Percentiles rank a stretch among this genome's conserved stretches.
phyloP scores from a whole-genome alignment of 2,888 invertebrate genomes.

The Parnassius orleans region DNA sequence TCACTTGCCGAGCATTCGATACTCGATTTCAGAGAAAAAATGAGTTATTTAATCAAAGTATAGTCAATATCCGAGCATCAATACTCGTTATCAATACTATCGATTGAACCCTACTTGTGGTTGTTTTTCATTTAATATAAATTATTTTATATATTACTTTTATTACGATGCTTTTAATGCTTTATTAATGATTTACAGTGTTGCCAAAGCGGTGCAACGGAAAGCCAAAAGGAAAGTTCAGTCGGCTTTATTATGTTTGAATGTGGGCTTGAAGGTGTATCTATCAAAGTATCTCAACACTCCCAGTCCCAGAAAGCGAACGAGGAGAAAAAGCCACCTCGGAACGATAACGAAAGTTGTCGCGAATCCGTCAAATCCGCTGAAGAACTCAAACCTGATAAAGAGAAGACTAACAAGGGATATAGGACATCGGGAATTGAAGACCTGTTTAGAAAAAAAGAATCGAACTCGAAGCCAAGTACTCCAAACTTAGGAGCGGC shows the following conservation, averaged over 20 bases:
- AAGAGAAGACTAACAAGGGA: conserved; percentile 54
- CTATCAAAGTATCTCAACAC: conserved; percentile 87
- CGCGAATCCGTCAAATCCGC: conserved; percentile 74
- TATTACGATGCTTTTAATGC: not conserved
- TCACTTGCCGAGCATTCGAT: too few relatives aligned
- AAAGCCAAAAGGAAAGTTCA: conserved; percentile 82
- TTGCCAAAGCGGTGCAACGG: conserved; percentile 62
- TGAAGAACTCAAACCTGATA: conserved; percentile 66
- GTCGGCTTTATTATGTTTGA: conserved; percentile 98
- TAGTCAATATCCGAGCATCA: too few relatives aligned
- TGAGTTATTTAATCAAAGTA: too few relatives aligned
- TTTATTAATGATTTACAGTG: conserved; percentile 38
- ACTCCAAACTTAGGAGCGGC: conserved; percentile 79
- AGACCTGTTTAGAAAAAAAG: conserved; percentile 74
- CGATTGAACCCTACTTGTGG: not conserved
- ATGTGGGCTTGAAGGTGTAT: conserved; percentile 95
- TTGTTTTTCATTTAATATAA: not conserved
- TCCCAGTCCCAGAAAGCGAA: conserved; percentile 89
- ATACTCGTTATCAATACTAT: too few relatives aligned
- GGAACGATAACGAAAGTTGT: conserved; percentile 65
- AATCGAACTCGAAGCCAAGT: conserved; percentile 78
- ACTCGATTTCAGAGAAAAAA: too few relatives aligned
- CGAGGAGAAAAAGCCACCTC: conserved; percentile 75
- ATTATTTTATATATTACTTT: not conserved
- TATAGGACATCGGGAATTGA: conserved; percentile 68